A percentile compares a stretch with the other conserved stretches of the same genome.
These are phyloP conservation scores for Crotophaga sulcirostris DNA, from an alignment of 2,113 vertebrate species.

Conservation along the genomic window DNA sequence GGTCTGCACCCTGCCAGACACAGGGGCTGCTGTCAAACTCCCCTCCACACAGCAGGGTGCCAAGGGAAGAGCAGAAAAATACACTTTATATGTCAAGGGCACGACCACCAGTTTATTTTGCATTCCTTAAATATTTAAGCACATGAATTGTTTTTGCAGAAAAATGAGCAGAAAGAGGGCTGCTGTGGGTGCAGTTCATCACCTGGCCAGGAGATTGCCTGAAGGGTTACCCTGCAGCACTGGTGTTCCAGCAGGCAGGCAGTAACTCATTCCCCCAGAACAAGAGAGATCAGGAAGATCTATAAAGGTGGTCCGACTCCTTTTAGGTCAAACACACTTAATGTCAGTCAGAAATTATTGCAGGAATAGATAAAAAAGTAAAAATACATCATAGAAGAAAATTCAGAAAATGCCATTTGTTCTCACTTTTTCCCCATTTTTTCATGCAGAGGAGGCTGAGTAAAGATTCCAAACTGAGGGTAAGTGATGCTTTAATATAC, in stretches of 20 bases:
- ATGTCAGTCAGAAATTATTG: neutral
- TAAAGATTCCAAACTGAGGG: neutral
- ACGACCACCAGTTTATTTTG: slow-evolving; percentile 26
- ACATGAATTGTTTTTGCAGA: slow-evolving; percentile 41
- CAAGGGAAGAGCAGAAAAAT: neutral
- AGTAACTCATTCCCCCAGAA: neutral
- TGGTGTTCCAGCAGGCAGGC: neutral
- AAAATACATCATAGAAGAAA: neutral
- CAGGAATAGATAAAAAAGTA: neutral
- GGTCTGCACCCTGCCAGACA: neutral
- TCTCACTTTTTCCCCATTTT: neutral
- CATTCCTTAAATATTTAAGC: slow-evolving; percentile 61
- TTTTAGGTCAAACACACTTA: neutral
- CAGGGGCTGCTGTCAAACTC: neutral
- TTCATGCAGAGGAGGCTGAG: neutral
- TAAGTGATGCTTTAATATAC: neutral
- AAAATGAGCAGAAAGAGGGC: slow-evolving; percentile 42
- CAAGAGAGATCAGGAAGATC: neutral
- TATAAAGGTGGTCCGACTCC: neutral
- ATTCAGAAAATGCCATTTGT: neutral
- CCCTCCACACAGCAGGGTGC: neutral
- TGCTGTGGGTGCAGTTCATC: neutral
- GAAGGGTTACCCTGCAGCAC: neutral
- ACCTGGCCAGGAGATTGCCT: slow-evolving; percentile 26
- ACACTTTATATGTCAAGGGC: slow-evolving; percentile 1